Conservation (phyloP, 2,888 invertebrate species). For the Clunio marinus region DNA sequence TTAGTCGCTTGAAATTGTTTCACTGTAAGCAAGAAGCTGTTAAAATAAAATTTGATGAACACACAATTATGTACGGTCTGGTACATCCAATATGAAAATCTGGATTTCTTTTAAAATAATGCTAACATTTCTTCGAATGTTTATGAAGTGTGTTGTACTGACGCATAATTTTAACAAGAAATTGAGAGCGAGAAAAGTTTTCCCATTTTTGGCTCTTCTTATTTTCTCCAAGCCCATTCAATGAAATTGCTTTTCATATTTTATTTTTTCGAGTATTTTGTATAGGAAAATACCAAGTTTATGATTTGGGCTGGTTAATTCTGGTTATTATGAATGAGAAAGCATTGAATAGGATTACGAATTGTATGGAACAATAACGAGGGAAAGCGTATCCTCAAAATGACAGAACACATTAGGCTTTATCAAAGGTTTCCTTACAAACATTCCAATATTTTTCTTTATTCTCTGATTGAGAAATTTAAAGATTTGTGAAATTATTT, state of each 20-base stretch:
- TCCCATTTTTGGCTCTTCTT: conserved; percentile 4
- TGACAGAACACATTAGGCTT: too few relatives aligned
- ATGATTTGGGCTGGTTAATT: conserved; percentile 35
- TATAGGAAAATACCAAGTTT: conserved; percentile 25
- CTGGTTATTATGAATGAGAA: background rate
- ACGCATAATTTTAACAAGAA: conserved; percentile 30
- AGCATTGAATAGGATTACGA: background rate
- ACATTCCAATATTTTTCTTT: too few relatives aligned
- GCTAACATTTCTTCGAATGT: background rate
- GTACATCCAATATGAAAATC: too few relatives aligned
- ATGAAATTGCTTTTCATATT: conserved; percentile 37
- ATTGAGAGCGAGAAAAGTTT: background rate
- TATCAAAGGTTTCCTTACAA: too few relatives aligned
- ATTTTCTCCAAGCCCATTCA: conserved; percentile 27
- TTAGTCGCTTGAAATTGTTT: background rate
- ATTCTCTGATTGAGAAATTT: too few relatives aligned
- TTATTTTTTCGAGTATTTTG: conserved; percentile 26
- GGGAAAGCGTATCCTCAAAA: too few relatives aligned
- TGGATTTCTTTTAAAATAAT: background rate
- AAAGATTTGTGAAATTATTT: too few relatives aligned
- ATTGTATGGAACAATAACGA: too few relatives aligned
- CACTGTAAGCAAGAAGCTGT: background rate
- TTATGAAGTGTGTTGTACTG: conserved; percentile 13
- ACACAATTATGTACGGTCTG: too few relatives aligned
- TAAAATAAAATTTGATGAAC: too few relatives aligned